Conservation (phyloP, 2,888 invertebrate genomes). For the Hyppa rectilinea region DNA sequence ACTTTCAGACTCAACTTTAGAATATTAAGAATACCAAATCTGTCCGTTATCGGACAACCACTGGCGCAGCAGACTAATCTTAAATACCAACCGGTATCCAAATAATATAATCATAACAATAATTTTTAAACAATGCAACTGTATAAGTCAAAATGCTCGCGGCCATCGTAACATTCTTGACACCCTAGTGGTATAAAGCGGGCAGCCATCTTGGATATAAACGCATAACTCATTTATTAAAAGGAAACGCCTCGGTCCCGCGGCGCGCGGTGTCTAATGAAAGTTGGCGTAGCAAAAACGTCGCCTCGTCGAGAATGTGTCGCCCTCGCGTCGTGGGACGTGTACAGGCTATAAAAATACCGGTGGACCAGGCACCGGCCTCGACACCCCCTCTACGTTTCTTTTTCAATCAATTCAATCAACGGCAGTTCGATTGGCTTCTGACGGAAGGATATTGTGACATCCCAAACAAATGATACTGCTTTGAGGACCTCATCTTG, state of each 20-base stretch:
- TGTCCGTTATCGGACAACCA: neutral
- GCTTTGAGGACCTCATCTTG: conserved; percentile 17
- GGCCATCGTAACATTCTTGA: conserved; percentile 81
- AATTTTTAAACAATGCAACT: conserved; percentile 64
- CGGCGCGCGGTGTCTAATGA: conserved; percentile 87
- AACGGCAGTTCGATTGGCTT: conserved; percentile 84
- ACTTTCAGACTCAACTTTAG: conserved; percentile 6
- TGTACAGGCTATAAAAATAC: conserved; percentile 90
- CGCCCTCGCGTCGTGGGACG: conserved; percentile 88
- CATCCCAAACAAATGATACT: conserved; percentile 72
- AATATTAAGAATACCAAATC: neutral
- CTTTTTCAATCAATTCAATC: conserved; percentile 90
- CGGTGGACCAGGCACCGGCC: conserved; percentile 78
- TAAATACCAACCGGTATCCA: conserved; percentile 34
- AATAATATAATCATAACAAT: conserved; percentile 57
- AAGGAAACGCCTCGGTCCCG: conserved; percentile 86
- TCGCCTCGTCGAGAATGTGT: conserved; percentile 88
- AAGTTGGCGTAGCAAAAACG: conserved; percentile 89
- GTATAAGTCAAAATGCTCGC: conserved; percentile 70
- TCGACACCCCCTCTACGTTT: conserved; percentile 81
- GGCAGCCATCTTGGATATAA: conserved; percentile 87
- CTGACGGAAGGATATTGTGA: conserved; percentile 78
- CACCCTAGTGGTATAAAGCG: conserved; percentile 79
- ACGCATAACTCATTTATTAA: conserved; percentile 89
- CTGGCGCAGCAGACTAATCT: neutral